A percentile compares a stretch with the other conserved stretches of the same genome.
Evolutionary conservation across 2,888 invertebrate species (phyloP).

Genomic region (Lasioglossum leucozonium): DNA sequence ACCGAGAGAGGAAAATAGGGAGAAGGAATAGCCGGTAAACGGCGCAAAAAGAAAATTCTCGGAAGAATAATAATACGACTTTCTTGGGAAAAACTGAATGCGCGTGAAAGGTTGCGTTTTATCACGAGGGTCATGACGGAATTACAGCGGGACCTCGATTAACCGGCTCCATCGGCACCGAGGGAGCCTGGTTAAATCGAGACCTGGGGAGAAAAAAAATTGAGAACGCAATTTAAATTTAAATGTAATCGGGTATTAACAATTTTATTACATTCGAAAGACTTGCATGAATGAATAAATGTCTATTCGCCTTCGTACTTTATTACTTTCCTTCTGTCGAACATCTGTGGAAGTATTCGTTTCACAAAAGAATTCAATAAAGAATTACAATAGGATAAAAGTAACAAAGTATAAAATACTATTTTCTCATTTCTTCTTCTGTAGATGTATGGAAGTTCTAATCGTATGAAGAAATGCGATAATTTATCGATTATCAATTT

Average conservation of each 20-base stretch:
- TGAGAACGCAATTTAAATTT: no score
- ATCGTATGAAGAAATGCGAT: no score
- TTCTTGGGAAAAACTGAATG: background rate
- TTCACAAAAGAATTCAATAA: background rate
- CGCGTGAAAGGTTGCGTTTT: background rate
- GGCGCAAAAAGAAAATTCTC: background rate
- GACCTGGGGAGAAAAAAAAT: no score
- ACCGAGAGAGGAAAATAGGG: background rate
- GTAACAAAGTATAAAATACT: background rate
- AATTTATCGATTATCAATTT: background rate
- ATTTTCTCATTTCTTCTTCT: background rate
- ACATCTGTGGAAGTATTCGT: background rate
- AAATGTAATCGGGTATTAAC: background rate
- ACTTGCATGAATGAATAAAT: background rate
- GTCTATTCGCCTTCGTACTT: background rate
- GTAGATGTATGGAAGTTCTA: background rate
- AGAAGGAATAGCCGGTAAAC: background rate
- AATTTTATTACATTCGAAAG: background rate
- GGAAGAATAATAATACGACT: background rate
- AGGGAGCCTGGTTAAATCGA: no score
- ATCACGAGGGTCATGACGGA: background rate
- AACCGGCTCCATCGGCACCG: no score
- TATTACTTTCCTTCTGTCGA: background rate
- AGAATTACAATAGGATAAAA: background rate
- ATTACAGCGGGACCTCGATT: background rate